phyloP scores from a whole-genome alignment of 2,113 vertebrate species.

The Pelecanoides urinatrix region DNA sequence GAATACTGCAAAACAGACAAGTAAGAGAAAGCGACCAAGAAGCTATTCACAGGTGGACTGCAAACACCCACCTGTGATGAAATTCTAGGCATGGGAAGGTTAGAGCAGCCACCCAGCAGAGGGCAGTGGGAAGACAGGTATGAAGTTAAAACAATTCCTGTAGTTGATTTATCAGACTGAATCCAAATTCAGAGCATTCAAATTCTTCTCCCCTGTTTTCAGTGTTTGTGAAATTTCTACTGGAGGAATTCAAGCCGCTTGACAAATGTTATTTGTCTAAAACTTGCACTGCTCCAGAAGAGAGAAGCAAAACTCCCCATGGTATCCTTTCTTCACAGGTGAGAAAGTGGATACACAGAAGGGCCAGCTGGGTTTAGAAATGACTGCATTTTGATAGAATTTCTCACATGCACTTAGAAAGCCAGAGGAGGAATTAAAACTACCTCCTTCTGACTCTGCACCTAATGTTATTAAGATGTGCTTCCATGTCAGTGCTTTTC shows the following conservation, averaged over 20 bases:
- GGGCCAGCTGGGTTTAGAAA: neutral
- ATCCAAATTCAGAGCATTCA: too few relatives aligned
- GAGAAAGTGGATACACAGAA: too few relatives aligned
- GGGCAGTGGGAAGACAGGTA: neutral
- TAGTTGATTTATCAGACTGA: neutral
- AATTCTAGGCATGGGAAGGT: neutral
- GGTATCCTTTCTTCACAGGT: neutral
- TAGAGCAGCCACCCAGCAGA: neutral
- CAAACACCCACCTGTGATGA: neutral
- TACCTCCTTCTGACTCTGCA: neutral
- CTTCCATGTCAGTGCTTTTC: neutral
- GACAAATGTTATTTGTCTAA: neutral
- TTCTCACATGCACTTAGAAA: neutral
- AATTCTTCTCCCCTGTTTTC: neutral
- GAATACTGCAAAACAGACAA: neutral
- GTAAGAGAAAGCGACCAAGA: rapidly evolving
- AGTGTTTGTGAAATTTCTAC: neutral
- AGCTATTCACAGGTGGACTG: neutral
- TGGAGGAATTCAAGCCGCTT: neutral
- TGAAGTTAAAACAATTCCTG: neutral
- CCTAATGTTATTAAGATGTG: neutral
- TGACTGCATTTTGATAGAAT: neutral
- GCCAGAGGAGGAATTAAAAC: neutral
- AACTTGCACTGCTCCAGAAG: neutral
- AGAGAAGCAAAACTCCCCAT: rapidly evolving